Evolutionary conservation across 1,140 invertebrate species (phyloP), one percentile per base, ranked within the genome.

Genomic region (Orchestia grillus): DNA sequence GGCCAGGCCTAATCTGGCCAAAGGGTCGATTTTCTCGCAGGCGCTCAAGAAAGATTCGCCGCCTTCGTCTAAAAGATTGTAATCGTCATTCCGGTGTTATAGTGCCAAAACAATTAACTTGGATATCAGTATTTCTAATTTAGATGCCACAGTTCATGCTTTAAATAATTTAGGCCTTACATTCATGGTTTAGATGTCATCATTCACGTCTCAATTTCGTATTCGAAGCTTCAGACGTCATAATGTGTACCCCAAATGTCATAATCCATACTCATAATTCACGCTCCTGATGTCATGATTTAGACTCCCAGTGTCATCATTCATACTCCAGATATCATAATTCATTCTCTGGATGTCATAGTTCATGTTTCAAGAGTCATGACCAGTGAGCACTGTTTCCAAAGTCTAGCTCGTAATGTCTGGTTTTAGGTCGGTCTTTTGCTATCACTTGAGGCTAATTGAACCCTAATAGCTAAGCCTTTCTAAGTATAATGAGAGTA

Each of bases 21-120:
- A 94, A 40, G 92, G 92, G 19, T 94, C 92, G 11, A 94, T 94
- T 47, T 94, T 94, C 44, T 94, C 92, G 11, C 92, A 94, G 92
- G 92, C 92, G 43, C 92, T 94, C 43, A 94, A 94, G 92, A 94
- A 94, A 94, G 43, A 94, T 94, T 94, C 92, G 44, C 92, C 92
- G 11, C 92, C 92, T 15, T 94, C 92, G 36, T 94, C 92, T 36
- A 94, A 94, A 36, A 94, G 92, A 44, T 45, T 94, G 36, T 94
- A 94, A 94, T 15, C 36, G 62, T 23, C 62, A 77, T 36, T 23
- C 28, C 19, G 6, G 47, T 53, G 47, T 53, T 8, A 8, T 53
- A 36, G 62, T 77, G 15, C 62, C 62, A 36, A 36, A 36, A 19
- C 36, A 3, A n/a, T 77, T 77, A 15, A 15, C 36, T 77, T 15